Base-by-base conservation (phyloP, 2,797 vertebrate genomes). In the Acipenser ruthenus region DNA sequence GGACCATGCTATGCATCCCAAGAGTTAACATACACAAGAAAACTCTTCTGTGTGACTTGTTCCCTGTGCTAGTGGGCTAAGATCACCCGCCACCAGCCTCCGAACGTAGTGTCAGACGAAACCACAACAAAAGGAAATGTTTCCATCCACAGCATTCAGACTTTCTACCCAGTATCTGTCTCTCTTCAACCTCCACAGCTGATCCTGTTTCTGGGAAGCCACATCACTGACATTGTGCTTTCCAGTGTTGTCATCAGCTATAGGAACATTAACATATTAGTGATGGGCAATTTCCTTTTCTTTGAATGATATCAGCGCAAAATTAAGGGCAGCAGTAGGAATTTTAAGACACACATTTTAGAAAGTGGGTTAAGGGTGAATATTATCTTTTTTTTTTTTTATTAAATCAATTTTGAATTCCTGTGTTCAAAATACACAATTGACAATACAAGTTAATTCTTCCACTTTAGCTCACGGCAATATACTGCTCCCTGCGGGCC, bases 81-180 rank as follows among this genome's bases (percentile, higher is more conserved):
- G 66, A 10, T 7, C 56, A n/a, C 15, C 49, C 10, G n/a, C 8
- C 51, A 64, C 62, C 23, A 67, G 61, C 63, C 66, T 8, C 49
- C 47, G 10, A 51, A 15, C 13, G 50, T 65, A 50, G 50, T 50
- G 50, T 61, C 13, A 50, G 63, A 58, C 50, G 6, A 50, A 65
- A 58, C 69, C 66, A 71, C 69, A 71, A 71, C 66, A 71, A 68
- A 71, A 52, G 50, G 11, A 49, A 37, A 59, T 48, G n/a, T 53
- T 61, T 53, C 58, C 47, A 64, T 49, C 23, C 6, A 61, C 60
- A 6, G 60, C 15, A 15, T 15, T 61, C 11, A 15, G 13, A 50
- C 66, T 62, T 49, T 56, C 59, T 15, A 15, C 23, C 37, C 48
- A 47, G 49, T 58, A 18, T 23, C 60, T 6, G 6, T 62, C 37